Evolutionary conservation across 2,113 vertebrate species (phyloP).

Genomic region (Alaudala cheleensis): DNA sequence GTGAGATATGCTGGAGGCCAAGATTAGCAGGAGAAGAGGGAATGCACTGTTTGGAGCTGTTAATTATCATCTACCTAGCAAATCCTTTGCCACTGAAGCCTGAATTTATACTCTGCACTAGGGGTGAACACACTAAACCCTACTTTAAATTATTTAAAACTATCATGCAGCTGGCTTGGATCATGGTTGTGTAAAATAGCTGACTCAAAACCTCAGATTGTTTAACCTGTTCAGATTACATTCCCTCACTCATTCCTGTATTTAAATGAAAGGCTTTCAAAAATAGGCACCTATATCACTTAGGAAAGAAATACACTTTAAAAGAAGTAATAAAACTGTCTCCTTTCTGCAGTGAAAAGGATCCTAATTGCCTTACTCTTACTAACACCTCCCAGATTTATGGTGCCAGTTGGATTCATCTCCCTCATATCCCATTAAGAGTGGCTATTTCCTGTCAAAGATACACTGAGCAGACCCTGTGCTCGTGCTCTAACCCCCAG

Average conservation of each 20-base stretch:
- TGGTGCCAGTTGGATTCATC: constrained; percentile 36
- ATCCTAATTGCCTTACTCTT: background rate
- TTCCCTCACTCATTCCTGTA: background rate
- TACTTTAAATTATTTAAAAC: background rate
- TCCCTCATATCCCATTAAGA: constrained; percentile 15
- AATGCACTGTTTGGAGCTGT: background rate
- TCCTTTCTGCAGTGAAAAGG: background rate
- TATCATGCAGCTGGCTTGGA: background rate
- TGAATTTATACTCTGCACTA: background rate
- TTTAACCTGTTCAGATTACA: background rate
- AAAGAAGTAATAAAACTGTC: constrained; percentile 35
- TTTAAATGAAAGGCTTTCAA: background rate
- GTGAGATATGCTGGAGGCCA: background rate
- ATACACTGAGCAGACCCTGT: constrained; percentile 13
- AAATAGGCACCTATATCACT: constrained; percentile 10
- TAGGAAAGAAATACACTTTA: background rate
- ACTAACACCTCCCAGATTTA: constrained; percentile 45
- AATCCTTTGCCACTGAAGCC: background rate
- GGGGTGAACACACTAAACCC: background rate
- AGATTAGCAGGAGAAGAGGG: background rate
- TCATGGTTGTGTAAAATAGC: background rate
- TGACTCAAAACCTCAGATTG: background rate
- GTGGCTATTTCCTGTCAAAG: constrained; percentile 32
- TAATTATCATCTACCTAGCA: background rate
- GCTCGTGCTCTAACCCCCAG: background rate